Conservation (phyloP, 2,113 vertebrate genomes). For the Dasyurus viverrinus region DNA sequence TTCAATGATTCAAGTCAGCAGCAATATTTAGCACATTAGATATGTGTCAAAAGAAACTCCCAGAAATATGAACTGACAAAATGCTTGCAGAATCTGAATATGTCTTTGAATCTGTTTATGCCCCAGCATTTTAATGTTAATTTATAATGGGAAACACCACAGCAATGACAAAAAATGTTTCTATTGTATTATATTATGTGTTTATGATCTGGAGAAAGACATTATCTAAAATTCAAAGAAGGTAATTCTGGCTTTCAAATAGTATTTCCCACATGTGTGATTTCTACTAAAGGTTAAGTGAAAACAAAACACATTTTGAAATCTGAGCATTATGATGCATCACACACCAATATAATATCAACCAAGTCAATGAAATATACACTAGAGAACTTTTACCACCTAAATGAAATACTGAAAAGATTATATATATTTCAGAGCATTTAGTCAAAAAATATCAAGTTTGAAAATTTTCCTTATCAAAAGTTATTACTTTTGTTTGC, state of each 20-base stretch:
- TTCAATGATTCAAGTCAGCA: background rate
- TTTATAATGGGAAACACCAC: background rate
- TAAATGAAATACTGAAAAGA: background rate
- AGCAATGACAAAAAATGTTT: constrained; percentile 1
- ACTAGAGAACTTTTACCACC: background rate
- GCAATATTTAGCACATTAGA: background rate
- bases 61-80: constrained; percentile 22
- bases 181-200: constrained; percentile 4
- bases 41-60: constrained; percentile 20
- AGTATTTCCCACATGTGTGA: background rate
- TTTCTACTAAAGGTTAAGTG: background rate
- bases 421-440: background rate
- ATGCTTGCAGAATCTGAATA: background rate
- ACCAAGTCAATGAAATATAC: background rate
- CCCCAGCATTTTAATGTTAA: background rate
- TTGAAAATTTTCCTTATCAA: background rate
- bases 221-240: background rate
- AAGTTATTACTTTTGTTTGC: no score
- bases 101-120: background rate
- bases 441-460: background rate
- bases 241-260: background rate
- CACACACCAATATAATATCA: background rate
- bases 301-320: background rate
- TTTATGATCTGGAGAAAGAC: constrained; percentile 3
- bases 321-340: background rate